These are phyloP conservation scores for Stichodactyla helianthus DNA, from an alignment of 64 coral and sea anemone species.

Conservation along the genomic window DNA sequence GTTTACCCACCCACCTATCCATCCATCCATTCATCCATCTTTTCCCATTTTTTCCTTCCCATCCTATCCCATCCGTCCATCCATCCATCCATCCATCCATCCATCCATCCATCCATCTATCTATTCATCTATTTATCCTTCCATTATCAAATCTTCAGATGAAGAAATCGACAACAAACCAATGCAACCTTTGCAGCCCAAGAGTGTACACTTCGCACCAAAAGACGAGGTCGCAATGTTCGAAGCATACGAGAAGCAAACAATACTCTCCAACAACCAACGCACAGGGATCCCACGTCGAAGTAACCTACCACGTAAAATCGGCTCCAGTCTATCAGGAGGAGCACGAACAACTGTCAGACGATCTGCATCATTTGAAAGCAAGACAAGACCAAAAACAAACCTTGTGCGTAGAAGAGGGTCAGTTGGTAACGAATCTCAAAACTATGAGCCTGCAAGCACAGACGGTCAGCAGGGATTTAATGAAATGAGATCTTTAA, in stretches of 20 bases:
- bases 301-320: slow-evolving; percentile 15
- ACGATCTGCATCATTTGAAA: slow-evolving; percentile 86
- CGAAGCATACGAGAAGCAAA: slow-evolving; percentile 63
- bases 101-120: background rate
- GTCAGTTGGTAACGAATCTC: slow-evolving; percentile 4
- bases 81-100: background rate
- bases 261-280: slow-evolving; percentile 7
- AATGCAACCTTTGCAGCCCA: slow-evolving; percentile 13
- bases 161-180: slow-evolving; percentile 59
- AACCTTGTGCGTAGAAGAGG: background rate
- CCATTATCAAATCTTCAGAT: background rate
- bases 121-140: background rate
- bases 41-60: background rate
- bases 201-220: slow-evolving; percentile 81
- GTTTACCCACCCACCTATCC: background rate
- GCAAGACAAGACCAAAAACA: slow-evolving; percentile 55
- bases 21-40: background rate
- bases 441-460: background rate
- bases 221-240: slow-evolving; percentile 89
- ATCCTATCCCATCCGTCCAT: no score
- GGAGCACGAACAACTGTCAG: slow-evolving; percentile 58
- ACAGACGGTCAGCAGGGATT: slow-evolving; percentile 7
- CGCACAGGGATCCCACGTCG: slow-evolving; percentile 53
- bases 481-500: slow-evolving; percentile 42
- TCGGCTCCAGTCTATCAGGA: background rate